These are phyloP conservation scores for Micrastur ruficollis DNA, from an alignment of 2,797 vertebrate genomes.

Conservation along the genomic window DNA sequence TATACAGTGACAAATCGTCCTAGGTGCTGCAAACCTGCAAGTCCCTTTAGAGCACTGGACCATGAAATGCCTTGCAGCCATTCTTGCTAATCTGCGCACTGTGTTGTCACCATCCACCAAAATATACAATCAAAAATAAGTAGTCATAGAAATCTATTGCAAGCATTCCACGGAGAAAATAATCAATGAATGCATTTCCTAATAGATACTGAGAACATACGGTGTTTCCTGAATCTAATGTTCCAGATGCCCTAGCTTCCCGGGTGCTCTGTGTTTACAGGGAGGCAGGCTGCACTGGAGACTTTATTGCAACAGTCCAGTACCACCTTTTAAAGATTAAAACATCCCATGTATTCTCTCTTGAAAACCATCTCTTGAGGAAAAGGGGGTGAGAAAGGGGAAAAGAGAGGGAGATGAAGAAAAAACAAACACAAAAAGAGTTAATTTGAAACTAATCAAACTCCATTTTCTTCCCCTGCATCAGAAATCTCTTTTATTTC, in stretches of 20 bases:
- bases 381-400: neutral
- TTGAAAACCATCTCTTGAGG: neutral
- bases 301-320: neutral
- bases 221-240: neutral
- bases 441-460: constrained; percentile 79
- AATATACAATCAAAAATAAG: neutral
- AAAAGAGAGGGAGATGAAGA: neutral
- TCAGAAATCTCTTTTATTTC: constrained; percentile 54
- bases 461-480: neutral
- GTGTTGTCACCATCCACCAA: neutral
- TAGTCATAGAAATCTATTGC: neutral
- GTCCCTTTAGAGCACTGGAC: neutral
- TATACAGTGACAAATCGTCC: neutral
- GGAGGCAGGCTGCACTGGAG: neutral
- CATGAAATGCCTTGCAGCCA: neutral
- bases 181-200: neutral
- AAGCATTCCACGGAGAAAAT: neutral
- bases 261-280: neutral
- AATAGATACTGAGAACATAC: neutral
- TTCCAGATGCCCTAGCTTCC: neutral
- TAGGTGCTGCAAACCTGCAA: neutral
- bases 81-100: neutral
- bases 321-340: neutral
- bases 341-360: neutral
- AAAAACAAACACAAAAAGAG: constrained; percentile 60